A percentile compares a stretch with the other conserved stretches of the same genome.
Conservation (phyloP, 1,140 invertebrate genomes). For the Cydia amplana region DNA sequence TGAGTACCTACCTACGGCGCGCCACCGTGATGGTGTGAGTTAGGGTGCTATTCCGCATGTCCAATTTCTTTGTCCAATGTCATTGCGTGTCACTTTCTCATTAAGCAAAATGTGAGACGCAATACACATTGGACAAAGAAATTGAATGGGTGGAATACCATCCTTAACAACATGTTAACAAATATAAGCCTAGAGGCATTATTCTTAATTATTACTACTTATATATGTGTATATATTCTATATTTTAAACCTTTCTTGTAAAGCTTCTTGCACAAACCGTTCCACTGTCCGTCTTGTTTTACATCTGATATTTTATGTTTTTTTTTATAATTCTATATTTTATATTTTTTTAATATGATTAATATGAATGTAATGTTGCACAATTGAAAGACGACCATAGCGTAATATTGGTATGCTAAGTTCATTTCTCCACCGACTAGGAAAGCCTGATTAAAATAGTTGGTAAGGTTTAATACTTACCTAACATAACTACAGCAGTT, state of each 20-base stretch:
- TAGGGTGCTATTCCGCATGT: too few relatives aligned
- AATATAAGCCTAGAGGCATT: slow-evolving; percentile 30
- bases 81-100: too few relatives aligned
- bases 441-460: not conserved
- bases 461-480: not conserved
- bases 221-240: slow-evolving; percentile 13
- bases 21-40: not conserved
- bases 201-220: slow-evolving; percentile 21
- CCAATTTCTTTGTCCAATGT: too few relatives aligned
- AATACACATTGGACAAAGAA: too few relatives aligned
- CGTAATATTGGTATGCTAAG: not conserved
- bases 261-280: slow-evolving; percentile 25
- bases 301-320: slow-evolving; percentile 25
- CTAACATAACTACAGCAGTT: not conserved
- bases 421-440: not conserved
- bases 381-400: not conserved
- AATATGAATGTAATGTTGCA: slow-evolving; percentile 12
- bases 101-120: too few relatives aligned
- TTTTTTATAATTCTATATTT: too few relatives aligned
- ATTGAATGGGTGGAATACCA: too few relatives aligned
- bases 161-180: not conserved
- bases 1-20: too few relatives aligned
- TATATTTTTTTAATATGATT: slow-evolving; percentile 25
- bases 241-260: slow-evolving; percentile 24
- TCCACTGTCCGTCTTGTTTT: slow-evolving; percentile 27